These are phyloP conservation scores for Salminus brasiliensis DNA, from an alignment of 2,113 vertebrate species.

Conservation along the genomic window DNA sequence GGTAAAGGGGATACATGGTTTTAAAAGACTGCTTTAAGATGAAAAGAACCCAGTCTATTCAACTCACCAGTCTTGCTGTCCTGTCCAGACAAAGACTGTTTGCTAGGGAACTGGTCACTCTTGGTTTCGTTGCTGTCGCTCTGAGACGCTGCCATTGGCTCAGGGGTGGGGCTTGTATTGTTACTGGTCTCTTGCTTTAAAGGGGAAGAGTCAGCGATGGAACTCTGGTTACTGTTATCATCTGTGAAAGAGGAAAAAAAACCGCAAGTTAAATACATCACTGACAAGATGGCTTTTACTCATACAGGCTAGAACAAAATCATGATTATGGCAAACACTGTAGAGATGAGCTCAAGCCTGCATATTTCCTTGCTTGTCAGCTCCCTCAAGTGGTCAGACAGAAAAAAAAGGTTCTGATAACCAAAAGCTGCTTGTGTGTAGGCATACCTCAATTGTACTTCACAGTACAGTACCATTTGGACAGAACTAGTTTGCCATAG, in stretches of 20 bases:
- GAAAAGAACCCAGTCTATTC: neutral
- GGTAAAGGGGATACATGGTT: no score
- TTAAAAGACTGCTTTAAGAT: no score
- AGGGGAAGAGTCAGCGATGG: conserved; percentile 87
- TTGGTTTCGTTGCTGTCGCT: conserved; percentile 76
- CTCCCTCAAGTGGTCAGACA: neutral
- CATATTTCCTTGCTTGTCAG: neutral
- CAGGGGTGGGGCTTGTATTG: conserved; percentile 84
- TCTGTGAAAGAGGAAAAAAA: conserved; percentile 68
- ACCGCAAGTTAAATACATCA: conserved; percentile 2
- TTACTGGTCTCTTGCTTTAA: conserved; percentile 89
- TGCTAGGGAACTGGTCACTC: conserved; percentile 78
- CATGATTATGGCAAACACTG: neutral
- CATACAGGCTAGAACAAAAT: neutral
- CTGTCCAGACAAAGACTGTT: conserved; percentile 77
- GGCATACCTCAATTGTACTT: no score
- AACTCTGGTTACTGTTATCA: conserved; percentile 92
- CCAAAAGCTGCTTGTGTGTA: neutral
- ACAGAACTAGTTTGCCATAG: no score
- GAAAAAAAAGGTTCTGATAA: neutral
- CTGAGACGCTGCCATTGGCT: conserved; percentile 73
- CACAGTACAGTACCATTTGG: no score
- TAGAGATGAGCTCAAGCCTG: neutral
- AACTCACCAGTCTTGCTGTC: conserved; percentile 73
- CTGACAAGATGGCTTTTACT: neutral